phyloP scores from a whole-genome alignment of 2,888 invertebrate genomes.

The Leptarthrus brevirostris region DNA sequence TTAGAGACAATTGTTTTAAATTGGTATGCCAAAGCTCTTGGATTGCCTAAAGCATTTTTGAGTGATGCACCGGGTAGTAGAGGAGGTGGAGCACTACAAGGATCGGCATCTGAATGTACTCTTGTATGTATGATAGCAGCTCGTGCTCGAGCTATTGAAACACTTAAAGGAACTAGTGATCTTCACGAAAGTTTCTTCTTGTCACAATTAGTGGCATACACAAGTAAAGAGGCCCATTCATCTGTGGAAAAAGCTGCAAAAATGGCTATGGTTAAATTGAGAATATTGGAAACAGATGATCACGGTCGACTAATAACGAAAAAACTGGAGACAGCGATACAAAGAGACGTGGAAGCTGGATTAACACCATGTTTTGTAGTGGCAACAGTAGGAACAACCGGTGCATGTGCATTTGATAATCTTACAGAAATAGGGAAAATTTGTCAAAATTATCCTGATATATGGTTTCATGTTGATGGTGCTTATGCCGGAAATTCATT shows the following conservation, averaged over 20 bases:
- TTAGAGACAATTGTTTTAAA: constrained; percentile 85
- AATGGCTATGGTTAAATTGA: constrained; percentile 78
- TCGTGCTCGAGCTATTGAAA: constrained; percentile 76
- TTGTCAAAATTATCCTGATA: constrained; percentile 68
- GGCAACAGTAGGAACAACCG: constrained; percentile 85
- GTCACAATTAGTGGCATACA: constrained; percentile 81
- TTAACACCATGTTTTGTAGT: constrained; percentile 86
- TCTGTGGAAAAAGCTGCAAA: constrained; percentile 84
- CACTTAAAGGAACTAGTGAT: constrained; percentile 70
- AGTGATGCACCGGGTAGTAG: constrained; percentile 66
- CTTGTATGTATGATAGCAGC: constrained; percentile 83
- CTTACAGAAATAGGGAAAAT: constrained; percentile 82
- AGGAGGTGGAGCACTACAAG: constrained; percentile 86
- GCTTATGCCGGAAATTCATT: constrained; percentile 90
- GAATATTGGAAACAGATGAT: constrained; percentile 79
- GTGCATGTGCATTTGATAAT: constrained; percentile 86
- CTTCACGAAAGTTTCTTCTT: constrained; percentile 77
- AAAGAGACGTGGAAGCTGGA: constrained; percentile 79
- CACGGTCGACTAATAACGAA: constrained; percentile 75
- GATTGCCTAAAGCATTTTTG: constrained; percentile 77
- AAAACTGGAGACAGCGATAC: constrained; percentile 72
- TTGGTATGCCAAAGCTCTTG: constrained; percentile 83
- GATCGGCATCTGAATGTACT: constrained; percentile 86
- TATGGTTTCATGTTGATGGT: constrained; percentile 91
- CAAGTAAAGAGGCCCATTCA: constrained; percentile 79